These are phyloP conservation scores for Brachionus plicatilis DNA, from an alignment of 1,140 invertebrate species.

Conservation along the genomic window DNA sequence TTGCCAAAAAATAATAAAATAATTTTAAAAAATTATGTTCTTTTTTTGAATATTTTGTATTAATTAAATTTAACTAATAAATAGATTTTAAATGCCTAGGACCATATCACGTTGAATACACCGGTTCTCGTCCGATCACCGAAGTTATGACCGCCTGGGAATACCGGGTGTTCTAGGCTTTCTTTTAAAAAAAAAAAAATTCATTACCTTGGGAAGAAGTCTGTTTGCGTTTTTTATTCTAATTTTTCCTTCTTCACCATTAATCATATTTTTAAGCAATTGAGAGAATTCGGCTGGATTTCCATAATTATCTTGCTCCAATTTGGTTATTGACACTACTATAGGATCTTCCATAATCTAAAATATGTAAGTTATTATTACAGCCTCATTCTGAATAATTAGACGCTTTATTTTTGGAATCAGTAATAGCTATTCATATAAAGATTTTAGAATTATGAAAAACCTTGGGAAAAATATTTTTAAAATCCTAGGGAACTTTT, in stretches of 20 bases:
- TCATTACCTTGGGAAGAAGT: conserved; percentile 41
- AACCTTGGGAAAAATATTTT: no score
- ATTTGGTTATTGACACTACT: conserved; percentile 54
- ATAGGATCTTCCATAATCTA: conserved; percentile 57
- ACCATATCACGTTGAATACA: not conserved
- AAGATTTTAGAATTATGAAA: no score
- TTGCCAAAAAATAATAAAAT: no score
- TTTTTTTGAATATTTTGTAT: no score
- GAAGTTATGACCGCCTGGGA: not conserved
- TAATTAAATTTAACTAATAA: no score
- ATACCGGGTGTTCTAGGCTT: not conserved
- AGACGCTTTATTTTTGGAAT: no score
- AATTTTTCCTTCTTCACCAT: conserved; percentile 47
- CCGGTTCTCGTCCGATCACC: not conserved
- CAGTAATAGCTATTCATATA: no score
- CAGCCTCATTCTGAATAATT: no score
- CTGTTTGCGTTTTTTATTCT: conserved; percentile 40
- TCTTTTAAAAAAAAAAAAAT: not conserved
- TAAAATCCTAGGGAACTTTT: no score
- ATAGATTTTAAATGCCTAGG: not conserved
- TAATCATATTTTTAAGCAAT: conserved; percentile 51
- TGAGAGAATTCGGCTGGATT: conserved; percentile 51
- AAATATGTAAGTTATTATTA: not conserved
- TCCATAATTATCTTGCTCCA: conserved; percentile 53
- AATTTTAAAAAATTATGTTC: no score